These are phyloP conservation scores for Phaedon cochleariae DNA, from an alignment of 2,888 invertebrate genomes.

Conservation along the genomic window DNA sequence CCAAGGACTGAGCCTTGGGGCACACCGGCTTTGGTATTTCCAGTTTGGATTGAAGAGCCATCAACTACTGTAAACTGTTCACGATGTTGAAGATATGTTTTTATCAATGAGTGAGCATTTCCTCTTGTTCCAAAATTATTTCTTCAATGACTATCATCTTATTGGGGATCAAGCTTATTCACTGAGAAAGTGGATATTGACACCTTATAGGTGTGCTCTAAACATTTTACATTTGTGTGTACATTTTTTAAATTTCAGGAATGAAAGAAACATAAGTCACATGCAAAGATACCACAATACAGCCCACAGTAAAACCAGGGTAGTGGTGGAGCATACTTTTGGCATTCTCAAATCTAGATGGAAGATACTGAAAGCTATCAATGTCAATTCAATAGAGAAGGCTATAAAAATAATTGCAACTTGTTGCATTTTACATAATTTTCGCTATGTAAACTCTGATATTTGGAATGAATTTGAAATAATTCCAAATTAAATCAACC, in stretches of 20 bases:
- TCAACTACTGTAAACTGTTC: too few species aligned
- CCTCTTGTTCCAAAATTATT: neutral
- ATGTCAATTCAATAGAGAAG: slow-evolving; percentile 12
- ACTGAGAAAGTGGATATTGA: slow-evolving; percentile 6
- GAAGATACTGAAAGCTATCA: slow-evolving; percentile 4
- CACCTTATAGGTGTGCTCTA: neutral
- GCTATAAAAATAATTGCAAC: slow-evolving; percentile 11
- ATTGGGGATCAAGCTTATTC: slow-evolving; percentile 11
- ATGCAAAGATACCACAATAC: slow-evolving; percentile 4
- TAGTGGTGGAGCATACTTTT: slow-evolving; percentile 13
- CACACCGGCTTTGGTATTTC: too few species aligned
- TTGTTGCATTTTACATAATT: slow-evolving; percentile 17
- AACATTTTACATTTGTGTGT: neutral
- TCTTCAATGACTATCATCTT: slow-evolving; percentile 11
- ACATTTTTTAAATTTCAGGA: neutral
- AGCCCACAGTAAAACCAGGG: neutral
- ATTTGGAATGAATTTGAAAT: slow-evolving; percentile 7
- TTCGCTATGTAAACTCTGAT: slow-evolving; percentile 1
- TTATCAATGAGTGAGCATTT: too few species aligned
- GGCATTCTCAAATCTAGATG: slow-evolving; percentile 7
- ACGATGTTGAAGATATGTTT: too few species aligned
- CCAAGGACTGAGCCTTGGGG: too few species aligned
- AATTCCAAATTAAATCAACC: neutral
- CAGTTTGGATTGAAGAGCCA: too few species aligned
- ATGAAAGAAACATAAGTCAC: neutral